Evolutionary conservation across 2,797 vertebrate genomes (phyloP).

Genomic region (Notolabrus celidotus): DNA sequence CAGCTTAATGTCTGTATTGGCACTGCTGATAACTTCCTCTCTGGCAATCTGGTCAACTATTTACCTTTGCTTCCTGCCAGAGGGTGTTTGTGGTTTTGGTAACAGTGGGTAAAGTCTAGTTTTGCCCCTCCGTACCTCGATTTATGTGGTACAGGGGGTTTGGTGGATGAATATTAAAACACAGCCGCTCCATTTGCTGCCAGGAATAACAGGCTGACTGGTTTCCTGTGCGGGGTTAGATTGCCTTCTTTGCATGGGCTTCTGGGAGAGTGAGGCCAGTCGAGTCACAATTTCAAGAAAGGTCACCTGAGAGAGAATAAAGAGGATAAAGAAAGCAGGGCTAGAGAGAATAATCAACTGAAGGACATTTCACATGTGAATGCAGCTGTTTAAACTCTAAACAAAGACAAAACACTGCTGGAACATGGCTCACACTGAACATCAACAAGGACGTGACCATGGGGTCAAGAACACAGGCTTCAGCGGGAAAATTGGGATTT

Average conservation of each 20-base stretch:
- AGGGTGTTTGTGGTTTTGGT: constrained; percentile 71
- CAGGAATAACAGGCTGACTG: constrained; percentile 82
- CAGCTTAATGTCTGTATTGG: constrained; percentile 56
- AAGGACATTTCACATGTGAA: constrained; percentile 40
- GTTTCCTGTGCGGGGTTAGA: constrained; percentile 77
- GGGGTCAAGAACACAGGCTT: constrained; percentile 34
- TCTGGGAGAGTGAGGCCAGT: constrained; percentile 44
- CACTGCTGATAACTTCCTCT: constrained; percentile 37
- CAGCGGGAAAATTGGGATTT: background rate
- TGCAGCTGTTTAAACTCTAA: constrained; percentile 1
- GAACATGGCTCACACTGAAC: constrained; percentile 23
- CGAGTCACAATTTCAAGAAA: constrained; percentile 32
- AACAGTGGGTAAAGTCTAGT: constrained; percentile 63
- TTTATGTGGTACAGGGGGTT: constrained; percentile 78
- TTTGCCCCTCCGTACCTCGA: constrained; percentile 68
- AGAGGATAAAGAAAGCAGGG: background rate
- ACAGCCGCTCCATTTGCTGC: constrained; percentile 67
- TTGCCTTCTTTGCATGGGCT: constrained; percentile 67
- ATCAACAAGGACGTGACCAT: constrained; percentile 15
- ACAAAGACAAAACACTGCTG: constrained; percentile 9
- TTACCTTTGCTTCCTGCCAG: constrained; percentile 72
- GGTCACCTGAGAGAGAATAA: constrained; percentile 7
- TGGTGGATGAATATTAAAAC: constrained; percentile 82
- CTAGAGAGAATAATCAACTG: constrained; percentile 24
- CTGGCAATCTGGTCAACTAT: constrained; percentile 62